Percentiles rank a stretch among this genome's conserved stretches.
Conservation (phyloP, 1,140 invertebrate genomes). For the Drosophila pectinifera region DNA sequence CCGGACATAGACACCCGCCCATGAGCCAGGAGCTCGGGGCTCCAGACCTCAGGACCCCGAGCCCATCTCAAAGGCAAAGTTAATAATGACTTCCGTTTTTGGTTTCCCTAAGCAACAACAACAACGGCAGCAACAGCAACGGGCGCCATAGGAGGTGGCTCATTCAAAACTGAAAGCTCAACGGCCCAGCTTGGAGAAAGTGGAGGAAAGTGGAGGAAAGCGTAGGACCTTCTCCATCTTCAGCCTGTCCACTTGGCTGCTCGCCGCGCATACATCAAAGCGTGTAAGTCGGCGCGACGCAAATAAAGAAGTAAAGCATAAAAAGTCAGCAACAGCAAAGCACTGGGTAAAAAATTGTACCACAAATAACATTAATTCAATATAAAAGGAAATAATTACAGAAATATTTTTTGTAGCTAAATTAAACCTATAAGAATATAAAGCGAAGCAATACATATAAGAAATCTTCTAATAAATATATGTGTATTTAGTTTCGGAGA, state of each 20-base stretch:
- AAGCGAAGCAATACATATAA: no score
- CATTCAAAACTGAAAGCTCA: conserved; percentile 61
- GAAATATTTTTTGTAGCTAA: not conserved
- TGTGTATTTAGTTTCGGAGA: no score
- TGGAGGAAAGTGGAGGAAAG: conserved; percentile 19
- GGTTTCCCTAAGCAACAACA: conserved; percentile 79
- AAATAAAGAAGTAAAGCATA: conserved; percentile 79
- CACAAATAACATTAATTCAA: not conserved
- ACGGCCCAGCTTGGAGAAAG: conserved; percentile 17
- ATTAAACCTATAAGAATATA: no score
- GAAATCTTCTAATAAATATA: no score
- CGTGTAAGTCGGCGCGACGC: conserved; percentile 73
- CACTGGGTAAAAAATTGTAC: conserved; percentile 7
- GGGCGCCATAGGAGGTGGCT: conserved; percentile 16
- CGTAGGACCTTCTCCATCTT: conserved; percentile 14
- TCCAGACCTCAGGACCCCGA: conserved; percentile 11
- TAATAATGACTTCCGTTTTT: conserved; percentile 83
- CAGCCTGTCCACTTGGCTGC: conserved; percentile 69
- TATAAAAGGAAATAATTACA: not conserved
- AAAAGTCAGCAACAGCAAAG: conserved; percentile 65
- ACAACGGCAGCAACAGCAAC: conserved; percentile 19
- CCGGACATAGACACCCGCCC: conserved; percentile 57
- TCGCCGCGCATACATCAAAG: conserved; percentile 78
- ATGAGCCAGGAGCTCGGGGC: conserved; percentile 20
- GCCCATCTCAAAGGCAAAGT: conserved; percentile 76